These are phyloP conservation scores for Sinocyclocheilus grahami DNA, from an alignment of 2,113 vertebrate species.

Conservation along the genomic window DNA sequence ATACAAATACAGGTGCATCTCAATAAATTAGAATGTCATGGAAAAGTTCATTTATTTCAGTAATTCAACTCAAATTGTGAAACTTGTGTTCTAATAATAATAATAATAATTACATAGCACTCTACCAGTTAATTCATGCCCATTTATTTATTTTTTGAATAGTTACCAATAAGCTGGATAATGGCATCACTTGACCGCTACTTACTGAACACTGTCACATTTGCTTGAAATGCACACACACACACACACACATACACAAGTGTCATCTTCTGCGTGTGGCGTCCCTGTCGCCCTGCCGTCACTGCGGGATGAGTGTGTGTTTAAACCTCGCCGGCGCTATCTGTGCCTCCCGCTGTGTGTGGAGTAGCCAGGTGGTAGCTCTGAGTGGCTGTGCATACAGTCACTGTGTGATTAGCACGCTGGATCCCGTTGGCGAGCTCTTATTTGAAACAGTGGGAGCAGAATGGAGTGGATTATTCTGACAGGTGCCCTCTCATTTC, in stretches of 20 bases:
- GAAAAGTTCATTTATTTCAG: too few species aligned
- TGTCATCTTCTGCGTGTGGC: background rate
- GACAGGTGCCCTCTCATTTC: constrained; percentile 62
- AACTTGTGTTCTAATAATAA: too few species aligned
- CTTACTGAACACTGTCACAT: background rate
- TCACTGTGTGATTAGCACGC: constrained; percentile 61
- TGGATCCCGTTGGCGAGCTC: constrained; percentile 35
- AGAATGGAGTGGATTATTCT: constrained; percentile 69
- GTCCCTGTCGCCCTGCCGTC: background rate
- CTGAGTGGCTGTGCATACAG: constrained; percentile 33
- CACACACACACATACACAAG: background rate
- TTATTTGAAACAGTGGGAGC: constrained; percentile 64
- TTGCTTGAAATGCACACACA: background rate
- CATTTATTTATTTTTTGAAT: background rate
- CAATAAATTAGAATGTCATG: too few species aligned
- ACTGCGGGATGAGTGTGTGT: background rate
- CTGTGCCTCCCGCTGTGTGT: constrained; percentile 54
- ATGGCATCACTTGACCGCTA: background rate
- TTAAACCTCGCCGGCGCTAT: constrained; percentile 35
- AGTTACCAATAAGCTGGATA: background rate
- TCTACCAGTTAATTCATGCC: background rate
- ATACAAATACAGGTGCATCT: too few species aligned
- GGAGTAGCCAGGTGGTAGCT: constrained; percentile 56
- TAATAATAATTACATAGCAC: background rate
- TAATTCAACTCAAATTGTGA: too few species aligned